These are phyloP conservation scores for Erethizon dorsatum DNA, from an alignment of 2,797 vertebrate species.

Conservation along the genomic window DNA sequence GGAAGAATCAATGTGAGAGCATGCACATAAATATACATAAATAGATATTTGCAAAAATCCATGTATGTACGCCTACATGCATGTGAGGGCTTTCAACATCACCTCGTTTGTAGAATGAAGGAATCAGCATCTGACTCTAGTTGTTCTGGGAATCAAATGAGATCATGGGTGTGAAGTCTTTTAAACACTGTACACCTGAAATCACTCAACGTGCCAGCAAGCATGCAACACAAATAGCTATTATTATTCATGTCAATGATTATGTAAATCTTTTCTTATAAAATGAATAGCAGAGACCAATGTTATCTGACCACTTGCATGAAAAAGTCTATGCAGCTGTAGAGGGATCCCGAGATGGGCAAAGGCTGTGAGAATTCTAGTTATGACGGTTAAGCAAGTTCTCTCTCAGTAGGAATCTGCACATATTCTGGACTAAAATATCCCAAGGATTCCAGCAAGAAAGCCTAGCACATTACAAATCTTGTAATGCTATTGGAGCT, in stretches of 20 bases:
- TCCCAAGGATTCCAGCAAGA: background rate
- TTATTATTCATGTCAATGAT: background rate
- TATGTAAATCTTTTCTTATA: constrained; percentile 8
- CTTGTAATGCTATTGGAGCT: background rate
- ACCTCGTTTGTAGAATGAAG: background rate
- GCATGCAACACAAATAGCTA: background rate
- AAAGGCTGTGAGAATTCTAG: background rate
- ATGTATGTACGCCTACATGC: no score
- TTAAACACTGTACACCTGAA: background rate
- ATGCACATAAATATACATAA: background rate
- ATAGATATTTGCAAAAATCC: background rate
- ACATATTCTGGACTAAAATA: background rate
- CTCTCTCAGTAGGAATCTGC: background rate
- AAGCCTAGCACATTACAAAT: background rate
- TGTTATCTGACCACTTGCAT: background rate
- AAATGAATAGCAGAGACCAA: background rate
- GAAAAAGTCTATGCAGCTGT: background rate
- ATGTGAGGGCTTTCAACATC: background rate
- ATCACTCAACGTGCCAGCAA: background rate
- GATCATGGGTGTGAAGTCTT: background rate
- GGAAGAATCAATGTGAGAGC: background rate
- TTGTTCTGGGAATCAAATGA: background rate
- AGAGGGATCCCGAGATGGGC: background rate
- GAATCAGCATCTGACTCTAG: background rate
- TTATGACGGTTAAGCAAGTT: background rate